Evolutionary conservation across 37 sponge, comb jelly and placozoan genomes (phyloP).

Genomic region (Beroe ovata): DNA sequence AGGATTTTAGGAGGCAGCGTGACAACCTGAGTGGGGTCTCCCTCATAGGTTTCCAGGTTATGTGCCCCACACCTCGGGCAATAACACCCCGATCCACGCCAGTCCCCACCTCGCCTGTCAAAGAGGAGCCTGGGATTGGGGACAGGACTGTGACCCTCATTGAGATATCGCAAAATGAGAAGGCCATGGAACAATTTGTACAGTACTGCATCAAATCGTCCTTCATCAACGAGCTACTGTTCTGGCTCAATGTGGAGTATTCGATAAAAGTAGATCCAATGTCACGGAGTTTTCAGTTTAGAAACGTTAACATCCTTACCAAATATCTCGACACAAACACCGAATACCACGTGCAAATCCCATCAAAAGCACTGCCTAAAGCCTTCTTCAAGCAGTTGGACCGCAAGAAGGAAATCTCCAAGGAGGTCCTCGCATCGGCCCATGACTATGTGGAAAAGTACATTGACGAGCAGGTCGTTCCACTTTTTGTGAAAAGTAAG

Average conservation of each 20-base stretch:
- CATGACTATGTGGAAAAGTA: conserved; percentile 53
- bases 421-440: conserved; percentile 56
- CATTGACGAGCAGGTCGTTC: conserved; percentile 57
- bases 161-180: conserved; percentile 52
- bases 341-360: conserved; percentile 57
- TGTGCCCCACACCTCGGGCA: not conserved
- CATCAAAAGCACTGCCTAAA: conserved; percentile 62
- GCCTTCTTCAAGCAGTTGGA: conserved; percentile 59
- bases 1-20: conserved; percentile 9
- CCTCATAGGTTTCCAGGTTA: conserved; percentile 51
- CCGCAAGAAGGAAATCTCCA: conserved; percentile 20
- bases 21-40: conserved; percentile 46
- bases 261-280: conserved; percentile 35
- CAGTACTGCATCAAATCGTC: conserved; percentile 67
- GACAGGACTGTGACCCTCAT: conserved; percentile 27
- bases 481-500: conserved; percentile 59
- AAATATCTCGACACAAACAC: conserved; percentile 65
- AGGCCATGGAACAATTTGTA: conserved; percentile 59
- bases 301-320: conserved; percentile 52
- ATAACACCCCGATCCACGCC: not conserved
- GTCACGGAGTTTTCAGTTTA: conserved; percentile 47
- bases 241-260: conserved; percentile 60
- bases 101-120: not conserved
- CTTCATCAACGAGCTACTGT: conserved; percentile 62
- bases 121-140: not conserved